Percentiles rank a stretch among this genome's conserved stretches.
phyloP scores from a whole-genome alignment of 1,140 invertebrate genomes.

The Saccostrea glomerata region DNA sequence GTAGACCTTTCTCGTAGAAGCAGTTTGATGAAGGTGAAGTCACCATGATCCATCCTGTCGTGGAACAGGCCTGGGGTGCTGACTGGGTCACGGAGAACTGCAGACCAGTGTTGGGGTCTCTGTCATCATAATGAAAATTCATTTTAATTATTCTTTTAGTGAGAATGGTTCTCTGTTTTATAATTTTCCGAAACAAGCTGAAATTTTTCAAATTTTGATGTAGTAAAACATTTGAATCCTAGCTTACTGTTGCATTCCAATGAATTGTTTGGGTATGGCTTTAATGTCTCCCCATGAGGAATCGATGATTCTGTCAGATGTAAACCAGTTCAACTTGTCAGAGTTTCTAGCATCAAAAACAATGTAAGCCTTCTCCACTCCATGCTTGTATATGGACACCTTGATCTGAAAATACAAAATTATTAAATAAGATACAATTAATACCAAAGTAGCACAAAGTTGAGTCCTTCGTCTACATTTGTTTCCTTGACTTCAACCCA shows the following conservation, averaged over 20 bases:
- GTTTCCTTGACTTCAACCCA: too few species aligned
- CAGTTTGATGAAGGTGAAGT: slow-evolving; percentile 62
- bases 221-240: background rate
- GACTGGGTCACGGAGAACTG: slow-evolving; percentile 62
- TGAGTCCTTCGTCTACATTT: too few species aligned
- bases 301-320: slow-evolving; percentile 61
- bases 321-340: slow-evolving; percentile 68
- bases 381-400: slow-evolving; percentile 66
- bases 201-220: background rate
- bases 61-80: slow-evolving; percentile 54
- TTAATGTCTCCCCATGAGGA: slow-evolving; percentile 65
- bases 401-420: slow-evolving; percentile 59
- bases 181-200: too few species aligned
- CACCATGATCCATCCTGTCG: slow-evolving; percentile 68
- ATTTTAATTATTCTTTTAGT: background rate
- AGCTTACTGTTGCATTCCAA: slow-evolving; percentile 52
- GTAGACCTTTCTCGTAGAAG: slow-evolving; percentile 53
- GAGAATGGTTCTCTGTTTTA: background rate
- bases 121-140: slow-evolving; percentile 46
- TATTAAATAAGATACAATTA: too few species aligned
- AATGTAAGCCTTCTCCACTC: slow-evolving; percentile 67
- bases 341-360: slow-evolving; percentile 64
- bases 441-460: too few species aligned
- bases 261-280: slow-evolving; percentile 55
- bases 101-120: slow-evolving; percentile 59